phyloP scores from a whole-genome alignment of 1,140 invertebrate species.

The Drosophila lacteicornis region DNA sequence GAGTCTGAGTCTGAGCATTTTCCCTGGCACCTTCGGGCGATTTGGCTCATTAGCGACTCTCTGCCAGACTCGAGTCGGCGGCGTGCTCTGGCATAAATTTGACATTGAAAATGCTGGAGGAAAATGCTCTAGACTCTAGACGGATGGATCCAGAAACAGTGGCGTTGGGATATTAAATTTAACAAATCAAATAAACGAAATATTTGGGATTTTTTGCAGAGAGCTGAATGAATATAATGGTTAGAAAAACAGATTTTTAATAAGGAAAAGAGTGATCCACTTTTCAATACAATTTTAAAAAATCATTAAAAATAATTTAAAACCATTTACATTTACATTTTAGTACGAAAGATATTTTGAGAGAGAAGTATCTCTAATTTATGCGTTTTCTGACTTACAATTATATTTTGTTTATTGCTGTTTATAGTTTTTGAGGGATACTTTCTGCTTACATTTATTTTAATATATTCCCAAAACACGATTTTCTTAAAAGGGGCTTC shows the following conservation, averaged over 20 bases:
- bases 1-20: slow-evolving; percentile 63
- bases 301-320: too few relatives aligned
- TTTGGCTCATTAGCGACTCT: slow-evolving; percentile 82
- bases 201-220: not conserved
- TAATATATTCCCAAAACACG: too few relatives aligned
- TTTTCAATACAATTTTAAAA: too few relatives aligned
- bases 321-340: too few relatives aligned
- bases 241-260: not conserved
- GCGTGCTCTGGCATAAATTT: slow-evolving; percentile 79
- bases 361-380: too few relatives aligned
- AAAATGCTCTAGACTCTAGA: slow-evolving; percentile 50
- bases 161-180: not conserved
- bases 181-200: not conserved
- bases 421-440: too few relatives aligned
- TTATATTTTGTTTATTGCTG: not conserved
- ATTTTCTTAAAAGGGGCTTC: not conserved
- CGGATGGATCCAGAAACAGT: slow-evolving; percentile 29
- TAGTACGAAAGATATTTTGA: too few relatives aligned
- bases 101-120: slow-evolving; percentile 72
- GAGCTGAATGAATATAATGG: not conserved
- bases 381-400: not conserved
- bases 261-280: too few relatives aligned
- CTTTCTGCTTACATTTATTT: not conserved
- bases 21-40: slow-evolving; percentile 74
- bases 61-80: slow-evolving; percentile 54